Percentiles rank a stretch among this genome's conserved stretches.
Conservation (phyloP, 2,797 vertebrate species). For the Epinephelus awoara region DNA sequence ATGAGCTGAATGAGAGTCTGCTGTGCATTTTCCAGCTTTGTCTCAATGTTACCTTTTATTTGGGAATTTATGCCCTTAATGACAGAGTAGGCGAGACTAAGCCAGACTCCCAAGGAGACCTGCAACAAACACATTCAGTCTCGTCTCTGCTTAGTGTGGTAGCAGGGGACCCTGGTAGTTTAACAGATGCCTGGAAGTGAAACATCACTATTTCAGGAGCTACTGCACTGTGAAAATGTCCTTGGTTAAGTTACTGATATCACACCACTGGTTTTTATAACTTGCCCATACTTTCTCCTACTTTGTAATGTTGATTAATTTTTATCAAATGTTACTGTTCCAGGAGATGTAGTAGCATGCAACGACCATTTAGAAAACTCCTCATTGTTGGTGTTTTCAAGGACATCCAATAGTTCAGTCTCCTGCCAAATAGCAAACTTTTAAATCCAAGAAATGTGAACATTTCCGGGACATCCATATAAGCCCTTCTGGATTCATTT, state of each 20-base stretch:
- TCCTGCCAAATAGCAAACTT: conserved; percentile 9
- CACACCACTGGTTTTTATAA: neutral
- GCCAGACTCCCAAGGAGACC: neutral
- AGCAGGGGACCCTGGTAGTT: neutral
- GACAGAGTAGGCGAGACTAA: conserved; percentile 6
- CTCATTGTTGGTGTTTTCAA: neutral
- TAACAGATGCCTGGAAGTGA: conserved; percentile 1
- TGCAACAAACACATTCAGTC: neutral
- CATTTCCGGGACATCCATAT: neutral
- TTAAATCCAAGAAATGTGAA: conserved; percentile 10
- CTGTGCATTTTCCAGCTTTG: conserved; percentile 14
- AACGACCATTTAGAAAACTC: neutral
- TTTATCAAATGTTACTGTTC: neutral
- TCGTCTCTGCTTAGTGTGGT: neutral
- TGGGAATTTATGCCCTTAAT: neutral
- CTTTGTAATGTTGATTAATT: neutral
- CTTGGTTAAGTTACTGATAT: neutral
- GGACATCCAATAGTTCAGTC: conserved; percentile 13
- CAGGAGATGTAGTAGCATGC: neutral
- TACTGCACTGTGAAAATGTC: neutral
- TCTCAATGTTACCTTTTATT: conserved; percentile 4
- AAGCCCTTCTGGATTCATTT: conserved; percentile 14
- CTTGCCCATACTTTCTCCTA: neutral
- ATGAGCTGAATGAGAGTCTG: conserved; percentile 17
- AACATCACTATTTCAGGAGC: neutral